Base-by-base conservation (phyloP, 1,140 invertebrate species). In the Solen grandis region DNA sequence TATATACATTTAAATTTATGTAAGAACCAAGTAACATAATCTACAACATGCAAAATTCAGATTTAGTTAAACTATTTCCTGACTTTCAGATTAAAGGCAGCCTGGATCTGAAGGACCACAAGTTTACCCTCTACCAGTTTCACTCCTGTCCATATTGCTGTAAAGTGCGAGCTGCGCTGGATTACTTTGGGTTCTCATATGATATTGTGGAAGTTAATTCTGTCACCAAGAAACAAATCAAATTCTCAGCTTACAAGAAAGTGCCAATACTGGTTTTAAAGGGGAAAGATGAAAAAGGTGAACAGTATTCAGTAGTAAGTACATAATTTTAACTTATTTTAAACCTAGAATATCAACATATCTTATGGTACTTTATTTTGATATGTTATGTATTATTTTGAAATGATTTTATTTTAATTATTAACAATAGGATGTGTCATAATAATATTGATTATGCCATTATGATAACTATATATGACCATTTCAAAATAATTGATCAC, bases 101-200 rank as follows among this genome's bases (percentile, higher is more conserved):
- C 13, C 76, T 80, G 60, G 96, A 98, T 91, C 93, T 92, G 5
- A 95, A 94, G 70, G 95, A 95, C 14, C 93, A 99, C 59, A 95
- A 98, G 85, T 91, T 99, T 22, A 96, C 96, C 0, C 92, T 99
- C 29, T 99, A 96, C 90, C 98, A 99, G 93, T 99, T 98, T 91
- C 96, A 98, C 88, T 98, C 97, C 2, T 99, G 98, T 92, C 99
- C 99, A 36, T 99, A 99, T 92, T 99, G 99, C 92, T 99, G 98
- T 89, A 99, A 99, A 94, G 92, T 99, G 0, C 94, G 99, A 81
- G 95, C 97, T 22, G 97, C 97, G 91, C 93, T 99, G 3, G 98
- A 99, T 93, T 98, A 96, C 88, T 95, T 96, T 92, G 98, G 98
- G 4, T 94, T 99, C 66, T 97, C 96, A 0, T 99, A 99, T 92